Evolutionary conservation across 2,113 vertebrate genomes (phyloP).

Genomic region (Zapornia atra): DNA sequence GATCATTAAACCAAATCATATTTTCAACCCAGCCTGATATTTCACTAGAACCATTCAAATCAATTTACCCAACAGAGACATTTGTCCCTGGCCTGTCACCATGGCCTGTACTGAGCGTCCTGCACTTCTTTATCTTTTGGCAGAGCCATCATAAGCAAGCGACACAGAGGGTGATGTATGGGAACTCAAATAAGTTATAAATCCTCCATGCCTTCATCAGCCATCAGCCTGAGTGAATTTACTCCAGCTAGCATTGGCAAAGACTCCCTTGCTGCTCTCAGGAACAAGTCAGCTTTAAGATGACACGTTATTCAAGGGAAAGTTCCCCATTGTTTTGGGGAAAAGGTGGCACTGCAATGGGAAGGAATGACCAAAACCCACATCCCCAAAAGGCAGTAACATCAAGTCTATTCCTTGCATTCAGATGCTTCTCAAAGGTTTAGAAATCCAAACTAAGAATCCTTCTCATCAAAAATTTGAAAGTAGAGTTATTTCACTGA

Average conservation of each 20-base stretch:
- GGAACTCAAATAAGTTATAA: slow-evolving; percentile 80
- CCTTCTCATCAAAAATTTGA: background rate
- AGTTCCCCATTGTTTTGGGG: background rate
- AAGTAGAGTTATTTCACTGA: background rate
- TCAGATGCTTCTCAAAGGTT: background rate
- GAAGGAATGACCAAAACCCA: background rate
- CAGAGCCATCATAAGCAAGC: slow-evolving; percentile 82
- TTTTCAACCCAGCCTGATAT: slow-evolving; percentile 77
- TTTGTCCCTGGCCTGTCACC: slow-evolving; percentile 82
- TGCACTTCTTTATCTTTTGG: slow-evolving; percentile 86
- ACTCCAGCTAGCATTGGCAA: slow-evolving; percentile 69
- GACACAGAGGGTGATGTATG: slow-evolving; percentile 81
- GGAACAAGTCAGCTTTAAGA: slow-evolving; percentile 71
- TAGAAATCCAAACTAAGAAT: background rate
- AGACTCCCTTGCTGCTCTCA: slow-evolving; percentile 49
- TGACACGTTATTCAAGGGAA: slow-evolving; percentile 55
- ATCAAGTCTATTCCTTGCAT: background rate
- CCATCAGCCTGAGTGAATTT: slow-evolving; percentile 76
- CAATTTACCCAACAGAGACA: slow-evolving; percentile 81
- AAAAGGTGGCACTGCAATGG: background rate
- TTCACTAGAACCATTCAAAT: slow-evolving; percentile 80
- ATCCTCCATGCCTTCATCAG: slow-evolving; percentile 76
- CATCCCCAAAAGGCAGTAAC: background rate
- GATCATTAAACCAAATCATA: slow-evolving; percentile 79
- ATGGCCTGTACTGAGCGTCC: slow-evolving; percentile 73